phyloP scores from a whole-genome alignment of 2,797 vertebrate species.

The Stomatorhinus walkeri region DNA sequence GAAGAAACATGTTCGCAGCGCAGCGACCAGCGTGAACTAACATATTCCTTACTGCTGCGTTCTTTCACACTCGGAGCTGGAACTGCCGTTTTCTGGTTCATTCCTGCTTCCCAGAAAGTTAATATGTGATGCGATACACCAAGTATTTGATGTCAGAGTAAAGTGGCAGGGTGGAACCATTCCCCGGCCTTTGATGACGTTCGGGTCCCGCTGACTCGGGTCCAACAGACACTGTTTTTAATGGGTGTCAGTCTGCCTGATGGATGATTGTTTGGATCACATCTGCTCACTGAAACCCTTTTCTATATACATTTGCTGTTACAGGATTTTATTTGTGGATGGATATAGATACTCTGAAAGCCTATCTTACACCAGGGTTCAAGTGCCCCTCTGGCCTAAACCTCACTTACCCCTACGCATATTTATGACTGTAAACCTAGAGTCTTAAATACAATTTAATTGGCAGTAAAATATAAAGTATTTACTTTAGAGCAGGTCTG shows the following conservation, averaged over 20 bases:
- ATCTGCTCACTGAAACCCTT: constrained; percentile 53
- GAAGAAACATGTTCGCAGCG: neutral
- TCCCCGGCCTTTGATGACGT: constrained; percentile 39
- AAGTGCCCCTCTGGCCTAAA: constrained; percentile 67
- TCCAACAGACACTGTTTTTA: constrained; percentile 56
- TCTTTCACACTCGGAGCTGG: neutral
- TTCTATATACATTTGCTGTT: constrained; percentile 49
- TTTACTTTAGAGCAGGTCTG: constrained; percentile 80
- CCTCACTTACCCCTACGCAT: constrained; percentile 72
- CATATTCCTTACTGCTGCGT: neutral
- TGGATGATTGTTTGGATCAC: constrained; percentile 59
- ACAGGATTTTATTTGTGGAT: constrained; percentile 43
- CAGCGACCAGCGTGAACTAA: neutral
- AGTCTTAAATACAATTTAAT: constrained; percentile 83
- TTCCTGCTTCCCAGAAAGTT: constrained; percentile 8
- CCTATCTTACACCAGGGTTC: constrained; percentile 48
- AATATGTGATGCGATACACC: constrained; percentile 40
- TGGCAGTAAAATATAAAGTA: constrained; percentile 81
- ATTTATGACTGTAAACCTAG: constrained; percentile 79
- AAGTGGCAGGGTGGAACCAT: constrained; percentile 23
- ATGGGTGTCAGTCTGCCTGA: constrained; percentile 57
- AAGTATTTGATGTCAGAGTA: constrained; percentile 29
- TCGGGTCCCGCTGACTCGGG: constrained; percentile 46
- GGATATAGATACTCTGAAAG: constrained; percentile 40
- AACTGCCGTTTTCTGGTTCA: neutral